Evolutionary conservation across 1,140 invertebrate genomes (phyloP).

Genomic region (Charaxes varanes): DNA sequence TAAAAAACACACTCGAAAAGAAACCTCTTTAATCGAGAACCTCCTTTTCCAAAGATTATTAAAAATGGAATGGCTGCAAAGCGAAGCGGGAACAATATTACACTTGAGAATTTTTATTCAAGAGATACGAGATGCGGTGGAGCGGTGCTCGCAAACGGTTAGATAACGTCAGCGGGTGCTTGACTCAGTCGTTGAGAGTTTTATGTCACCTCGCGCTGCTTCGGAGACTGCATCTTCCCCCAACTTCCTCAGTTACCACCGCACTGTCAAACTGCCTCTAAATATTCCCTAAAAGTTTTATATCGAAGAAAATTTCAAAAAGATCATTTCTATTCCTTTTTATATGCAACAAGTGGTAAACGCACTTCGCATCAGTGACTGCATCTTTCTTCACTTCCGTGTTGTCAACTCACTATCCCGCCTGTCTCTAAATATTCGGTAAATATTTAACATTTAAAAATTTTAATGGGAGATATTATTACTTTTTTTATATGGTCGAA

Average conservation of each 20-base stretch:
- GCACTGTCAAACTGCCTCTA: background rate
- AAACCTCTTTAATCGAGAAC: too few relatives aligned
- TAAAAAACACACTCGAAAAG: too few relatives aligned
- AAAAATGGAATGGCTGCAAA: constrained; percentile 6
- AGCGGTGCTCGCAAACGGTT: constrained; percentile 62
- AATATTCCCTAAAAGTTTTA: constrained; percentile 3
- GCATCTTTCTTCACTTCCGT: too few relatives aligned
- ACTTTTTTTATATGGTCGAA: too few relatives aligned
- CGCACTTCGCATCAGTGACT: too few relatives aligned
- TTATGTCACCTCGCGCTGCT: constrained; percentile 63
- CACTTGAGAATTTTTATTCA: constrained; percentile 54
- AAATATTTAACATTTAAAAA: too few relatives aligned
- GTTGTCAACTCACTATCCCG: too few relatives aligned
- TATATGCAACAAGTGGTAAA: too few relatives aligned
- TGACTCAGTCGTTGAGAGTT: constrained; percentile 63
- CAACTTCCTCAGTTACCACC: constrained; percentile 13
- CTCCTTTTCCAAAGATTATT: too few relatives aligned
- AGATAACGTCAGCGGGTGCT: constrained; percentile 65
- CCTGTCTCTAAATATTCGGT: too few relatives aligned
- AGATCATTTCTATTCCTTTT: too few relatives aligned
- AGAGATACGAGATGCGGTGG: constrained; percentile 58
- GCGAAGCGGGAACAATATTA: constrained; percentile 25
- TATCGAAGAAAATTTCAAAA: background rate
- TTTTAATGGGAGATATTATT: too few relatives aligned
- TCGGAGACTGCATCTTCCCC: constrained; percentile 44